These are phyloP conservation scores for Heliconius charithonia DNA, from an alignment of 2,888 invertebrate species.

Conservation along the genomic window DNA sequence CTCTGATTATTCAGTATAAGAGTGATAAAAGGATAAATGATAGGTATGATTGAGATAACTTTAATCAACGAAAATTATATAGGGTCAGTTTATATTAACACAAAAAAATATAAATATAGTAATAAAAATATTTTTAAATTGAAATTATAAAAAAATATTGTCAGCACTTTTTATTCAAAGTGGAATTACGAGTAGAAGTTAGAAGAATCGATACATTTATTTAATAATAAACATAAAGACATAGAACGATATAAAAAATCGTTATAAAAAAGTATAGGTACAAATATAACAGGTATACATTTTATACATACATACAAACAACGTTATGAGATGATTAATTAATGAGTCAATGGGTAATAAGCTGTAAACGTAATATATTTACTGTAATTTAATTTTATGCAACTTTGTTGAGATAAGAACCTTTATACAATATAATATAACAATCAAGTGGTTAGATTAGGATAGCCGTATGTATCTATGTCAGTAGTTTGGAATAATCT, in stretches of 20 bases:
- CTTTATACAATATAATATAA: background rate
- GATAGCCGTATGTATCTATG: background rate
- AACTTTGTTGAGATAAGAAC: slow-evolving; percentile 4
- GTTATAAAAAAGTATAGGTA: background rate
- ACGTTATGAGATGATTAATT: slow-evolving; percentile 7
- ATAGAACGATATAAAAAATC: background rate
- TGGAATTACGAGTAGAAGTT: no score
- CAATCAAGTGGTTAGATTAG: background rate
- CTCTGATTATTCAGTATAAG: no score
- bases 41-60: background rate
- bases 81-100: no score
- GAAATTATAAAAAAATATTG: background rate
- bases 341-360: slow-evolving; percentile 24
- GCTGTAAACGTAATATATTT: slow-evolving; percentile 4
- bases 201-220: background rate
- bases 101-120: no score
- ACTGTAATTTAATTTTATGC: slow-evolving; percentile 4
- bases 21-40: no score
- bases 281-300: background rate
- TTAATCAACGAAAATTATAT: no score
- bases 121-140: background rate
- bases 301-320: background rate
- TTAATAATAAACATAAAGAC: background rate
- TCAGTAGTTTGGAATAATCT: background rate
- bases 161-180: background rate